A percentile compares a stretch with the other conserved stretches of the same genome.
Conservation (phyloP, 2,113 vertebrate genomes). For the Cyanocitta stelleri region DNA sequence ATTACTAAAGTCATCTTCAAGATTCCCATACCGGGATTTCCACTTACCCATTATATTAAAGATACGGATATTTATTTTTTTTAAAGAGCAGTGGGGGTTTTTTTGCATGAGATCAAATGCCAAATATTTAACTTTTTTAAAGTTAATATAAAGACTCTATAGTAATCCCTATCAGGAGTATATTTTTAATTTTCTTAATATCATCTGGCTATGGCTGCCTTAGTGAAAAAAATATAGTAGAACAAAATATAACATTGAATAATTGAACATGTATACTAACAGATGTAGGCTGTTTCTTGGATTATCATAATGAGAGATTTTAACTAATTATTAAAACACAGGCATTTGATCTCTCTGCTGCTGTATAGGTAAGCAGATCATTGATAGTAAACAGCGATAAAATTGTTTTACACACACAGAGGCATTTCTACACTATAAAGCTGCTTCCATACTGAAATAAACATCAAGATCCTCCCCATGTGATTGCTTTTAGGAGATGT, state of each 20-base stretch:
- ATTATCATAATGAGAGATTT: not conserved
- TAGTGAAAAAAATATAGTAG: not conserved
- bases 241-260: not conserved
- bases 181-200: not conserved
- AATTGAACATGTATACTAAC: not conserved
- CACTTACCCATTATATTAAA: not conserved
- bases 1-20: not conserved
- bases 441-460: not conserved
- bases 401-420: not conserved
- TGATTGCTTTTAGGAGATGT: not conserved
- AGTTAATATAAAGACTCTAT: not conserved
- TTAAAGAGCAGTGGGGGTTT: not conserved
- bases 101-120: not conserved
- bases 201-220: not conserved
- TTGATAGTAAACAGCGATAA: not conserved
- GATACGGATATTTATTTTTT: not conserved
- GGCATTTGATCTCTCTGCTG: not conserved
- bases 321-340: not conserved
- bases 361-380: not conserved
- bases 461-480: not conserved
- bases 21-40: not conserved
- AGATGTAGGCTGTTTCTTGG: not conserved
- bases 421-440: not conserved
- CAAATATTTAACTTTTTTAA: not conserved
- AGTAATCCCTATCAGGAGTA: not conserved